Evolutionary conservation across 2,888 invertebrate genomes (phyloP).

Genomic region (Cistogaster globosa): DNA sequence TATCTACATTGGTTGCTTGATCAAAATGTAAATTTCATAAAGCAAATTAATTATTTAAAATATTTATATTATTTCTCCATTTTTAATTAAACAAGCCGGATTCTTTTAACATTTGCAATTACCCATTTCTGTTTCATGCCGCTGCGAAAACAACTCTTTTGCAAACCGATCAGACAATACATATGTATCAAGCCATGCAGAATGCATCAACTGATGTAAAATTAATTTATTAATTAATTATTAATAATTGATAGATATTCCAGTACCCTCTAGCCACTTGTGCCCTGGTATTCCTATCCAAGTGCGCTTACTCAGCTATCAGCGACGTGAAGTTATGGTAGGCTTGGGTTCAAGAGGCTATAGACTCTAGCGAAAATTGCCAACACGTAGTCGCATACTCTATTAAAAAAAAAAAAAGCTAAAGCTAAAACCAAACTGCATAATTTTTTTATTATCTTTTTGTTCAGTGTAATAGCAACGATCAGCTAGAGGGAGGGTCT

Average conservation of each 20-base stretch:
- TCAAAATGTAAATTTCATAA: slow-evolving; percentile 84
- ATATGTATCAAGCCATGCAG: slow-evolving; percentile 93
- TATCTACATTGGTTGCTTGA: slow-evolving; percentile 92
- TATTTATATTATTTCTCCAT: background rate
- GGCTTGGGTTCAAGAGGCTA: slow-evolving; percentile 80
- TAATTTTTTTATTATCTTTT: background rate
- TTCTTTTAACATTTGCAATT: slow-evolving; percentile 93
- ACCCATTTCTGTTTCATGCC: slow-evolving; percentile 97
- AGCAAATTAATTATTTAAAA: background rate
- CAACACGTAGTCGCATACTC: slow-evolving; percentile 90
- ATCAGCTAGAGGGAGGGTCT: slow-evolving; percentile 30
- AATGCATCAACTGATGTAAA: slow-evolving; percentile 87
- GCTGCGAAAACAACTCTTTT: slow-evolving; percentile 93
- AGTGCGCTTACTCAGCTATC: slow-evolving; percentile 92
- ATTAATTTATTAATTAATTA: background rate
- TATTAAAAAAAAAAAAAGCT: too few relatives aligned
- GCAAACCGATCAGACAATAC: slow-evolving; percentile 94
- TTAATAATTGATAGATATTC: slow-evolving; percentile 88
- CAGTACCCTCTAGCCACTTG: slow-evolving; percentile 93
- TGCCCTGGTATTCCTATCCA: slow-evolving; percentile 90
- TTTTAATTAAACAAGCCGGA: slow-evolving; percentile 83
- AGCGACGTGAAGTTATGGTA: slow-evolving; percentile 91
- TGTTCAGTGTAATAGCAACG: slow-evolving; percentile 50
- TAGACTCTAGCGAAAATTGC: slow-evolving; percentile 83
- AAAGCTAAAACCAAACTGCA: too few relatives aligned